A percentile compares a stretch with the other conserved stretches of the same genome.
phyloP scores from a whole-genome alignment of 2,888 invertebrate genomes.

The Drosophila ochracea region DNA sequence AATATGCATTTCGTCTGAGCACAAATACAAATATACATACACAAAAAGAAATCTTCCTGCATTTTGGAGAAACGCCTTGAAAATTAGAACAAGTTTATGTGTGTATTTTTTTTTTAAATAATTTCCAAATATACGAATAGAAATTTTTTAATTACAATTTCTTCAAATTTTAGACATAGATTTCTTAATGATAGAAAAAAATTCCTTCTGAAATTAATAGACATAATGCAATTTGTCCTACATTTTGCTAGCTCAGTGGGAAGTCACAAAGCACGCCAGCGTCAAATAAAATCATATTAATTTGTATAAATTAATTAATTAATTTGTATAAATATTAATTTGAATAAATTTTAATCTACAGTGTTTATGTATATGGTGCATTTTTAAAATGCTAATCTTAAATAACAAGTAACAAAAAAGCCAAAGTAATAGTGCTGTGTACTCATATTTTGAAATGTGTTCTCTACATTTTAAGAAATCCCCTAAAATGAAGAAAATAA shows the following conservation, averaged over 20 bases:
- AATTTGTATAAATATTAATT: background rate
- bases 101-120: background rate
- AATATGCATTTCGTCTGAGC: constrained; percentile 1
- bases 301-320: background rate
- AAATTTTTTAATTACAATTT: background rate
- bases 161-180: background rate
- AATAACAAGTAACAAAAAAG: background rate
- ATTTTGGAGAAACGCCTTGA: background rate
- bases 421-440: background rate
- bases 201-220: too few species aligned
- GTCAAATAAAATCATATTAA: background rate
- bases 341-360: background rate
- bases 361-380: background rate
- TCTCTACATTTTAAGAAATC: background rate
- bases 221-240: too few species aligned
- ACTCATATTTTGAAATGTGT: background rate
- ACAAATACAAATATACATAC: background rate
- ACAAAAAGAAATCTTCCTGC: background rate
- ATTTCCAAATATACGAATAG: background rate
- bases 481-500: background rate
- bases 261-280: too few species aligned
- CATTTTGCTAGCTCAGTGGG: background rate
- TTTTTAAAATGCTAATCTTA: background rate
- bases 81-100: background rate
- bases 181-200: background rate